Conservation (phyloP, 2,113 vertebrate genomes). For the Gavia stellata region DNA sequence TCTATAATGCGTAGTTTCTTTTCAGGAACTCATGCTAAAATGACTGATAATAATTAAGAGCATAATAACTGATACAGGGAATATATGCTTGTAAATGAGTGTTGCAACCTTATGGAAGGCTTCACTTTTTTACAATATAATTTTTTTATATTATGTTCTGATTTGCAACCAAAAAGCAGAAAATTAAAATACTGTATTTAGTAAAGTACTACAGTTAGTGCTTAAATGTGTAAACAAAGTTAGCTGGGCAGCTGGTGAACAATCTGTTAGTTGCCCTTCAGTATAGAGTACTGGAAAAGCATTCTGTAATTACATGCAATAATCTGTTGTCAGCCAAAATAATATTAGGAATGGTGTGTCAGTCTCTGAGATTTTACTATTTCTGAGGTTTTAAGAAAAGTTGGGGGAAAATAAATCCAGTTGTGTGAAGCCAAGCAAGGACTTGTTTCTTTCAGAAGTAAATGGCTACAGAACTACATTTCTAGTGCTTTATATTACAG, state of each 20-base stretch:
- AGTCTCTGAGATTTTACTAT: not conserved
- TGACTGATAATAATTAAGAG: not conserved
- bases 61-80: not conserved
- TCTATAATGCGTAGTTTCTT: not conserved
- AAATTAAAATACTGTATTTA: not conserved
- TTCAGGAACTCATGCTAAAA: not conserved
- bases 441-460: not conserved
- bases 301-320: not conserved
- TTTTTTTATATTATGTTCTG: not conserved
- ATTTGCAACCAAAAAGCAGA: not conserved
- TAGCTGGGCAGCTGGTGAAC: not conserved
- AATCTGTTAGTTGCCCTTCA: not conserved
- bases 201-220: not conserved
- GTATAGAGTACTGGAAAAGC: not conserved
- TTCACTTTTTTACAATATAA: not conserved
- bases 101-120: not conserved
- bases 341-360: not conserved
- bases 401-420: not conserved
- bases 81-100: not conserved
- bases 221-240: not conserved
- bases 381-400: not conserved
- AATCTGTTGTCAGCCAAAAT: not conserved
- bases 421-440: not conserved
- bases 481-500: not conserved
- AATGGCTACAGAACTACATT: not conserved